Evolutionary conservation across 2,797 vertebrate genomes (phyloP), one percentile per base, ranked within the genome.

Genomic region (Falco peregrinus): DNA sequence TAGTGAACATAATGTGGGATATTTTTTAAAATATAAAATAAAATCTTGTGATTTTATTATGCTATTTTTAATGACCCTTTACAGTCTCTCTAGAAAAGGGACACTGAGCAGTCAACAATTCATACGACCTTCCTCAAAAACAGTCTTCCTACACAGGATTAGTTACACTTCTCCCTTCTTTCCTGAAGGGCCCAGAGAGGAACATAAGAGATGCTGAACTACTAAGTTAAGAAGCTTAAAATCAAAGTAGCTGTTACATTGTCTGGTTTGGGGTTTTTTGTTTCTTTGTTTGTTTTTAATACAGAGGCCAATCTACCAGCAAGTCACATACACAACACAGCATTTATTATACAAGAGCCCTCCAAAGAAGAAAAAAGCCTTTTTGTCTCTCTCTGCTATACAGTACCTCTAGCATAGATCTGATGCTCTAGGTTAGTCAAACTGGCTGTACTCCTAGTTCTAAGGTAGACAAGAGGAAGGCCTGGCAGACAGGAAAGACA

Each of bases 361-460:
- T 96, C 54, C 86, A 89, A 67, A 88, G 60, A 88, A 84, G 47
- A 54, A 24, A 70, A 96, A 29, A 78, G 39, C 6, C 29, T 68
- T 80, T 25, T 56, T 56, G 65, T 76, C 93, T 92, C 33, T 93
- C 93, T 92, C 88, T 97, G 98, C 98, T 97, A 75, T 98, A 99
- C 98, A 97, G 98, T 99, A 99, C 99, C 99, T 99, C 99, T 98
- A 98, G 98, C 98, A 98, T 98, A 99, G 98, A 98, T 98, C 96
- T 99, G 99, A 97, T 99, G 99, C 98, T 99, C 99, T 97, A 99
- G 99, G 98, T 98, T 99, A 98, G 99, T 99, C 99, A 99, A 98
- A 98, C 99, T 99, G 98, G 99, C 99, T 98, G 99, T 99, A 98
- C 99, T 99, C 97, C 99, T 99, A 99, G 99, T 99, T 99, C 99